These are phyloP conservation scores for Drosophila ananassae DNA, from an alignment of 1,140 invertebrate species.

Conservation along the genomic window DNA sequence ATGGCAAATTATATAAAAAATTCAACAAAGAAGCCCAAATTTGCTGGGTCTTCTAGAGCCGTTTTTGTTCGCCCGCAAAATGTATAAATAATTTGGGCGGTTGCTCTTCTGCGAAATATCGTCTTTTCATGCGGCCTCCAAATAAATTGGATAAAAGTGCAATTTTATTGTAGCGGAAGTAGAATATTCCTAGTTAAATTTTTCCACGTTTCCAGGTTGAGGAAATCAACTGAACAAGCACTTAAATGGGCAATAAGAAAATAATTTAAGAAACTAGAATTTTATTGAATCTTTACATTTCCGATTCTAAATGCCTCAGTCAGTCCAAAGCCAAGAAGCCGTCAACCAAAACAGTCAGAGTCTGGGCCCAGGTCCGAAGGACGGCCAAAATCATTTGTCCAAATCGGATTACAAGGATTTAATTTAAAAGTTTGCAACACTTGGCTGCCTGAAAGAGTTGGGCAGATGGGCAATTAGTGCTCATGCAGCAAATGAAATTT, in stretches of 20 bases:
- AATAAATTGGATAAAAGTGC: constrained; percentile 30
- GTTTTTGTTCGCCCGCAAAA: constrained; percentile 1
- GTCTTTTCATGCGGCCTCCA: constrained; percentile 13
- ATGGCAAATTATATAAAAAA: constrained; percentile 66
- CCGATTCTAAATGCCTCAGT: constrained; percentile 1
- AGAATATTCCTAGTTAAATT: neutral
- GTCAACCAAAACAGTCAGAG: constrained; percentile 2
- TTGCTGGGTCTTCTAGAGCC: constrained; percentile 1
- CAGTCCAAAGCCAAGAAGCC: constrained; percentile 9
- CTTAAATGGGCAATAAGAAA: neutral
- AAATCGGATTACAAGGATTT: constrained; percentile 64
- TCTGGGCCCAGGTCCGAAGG: constrained; percentile 8
- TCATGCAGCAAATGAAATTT: constrained; percentile 69
- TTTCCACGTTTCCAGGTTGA: too few relatives aligned
- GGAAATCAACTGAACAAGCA: too few relatives aligned
- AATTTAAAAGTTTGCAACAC: constrained; percentile 68
- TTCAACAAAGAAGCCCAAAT: constrained; percentile 52
- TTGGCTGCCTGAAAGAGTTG: constrained; percentile 22
- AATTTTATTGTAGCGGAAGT: neutral
- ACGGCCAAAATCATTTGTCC: constrained; percentile 41
- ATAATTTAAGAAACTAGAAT: constrained; percentile 54
- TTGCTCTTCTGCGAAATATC: neutral
- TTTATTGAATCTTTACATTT: constrained; percentile 52
- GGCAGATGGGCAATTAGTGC: constrained; percentile 42
- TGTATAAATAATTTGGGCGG: neutral